A percentile compares a stretch with the other conserved stretches of the same genome.
Evolutionary conservation across 2,113 vertebrate species (phyloP).

Genomic region (Rafetus swinhoei): DNA sequence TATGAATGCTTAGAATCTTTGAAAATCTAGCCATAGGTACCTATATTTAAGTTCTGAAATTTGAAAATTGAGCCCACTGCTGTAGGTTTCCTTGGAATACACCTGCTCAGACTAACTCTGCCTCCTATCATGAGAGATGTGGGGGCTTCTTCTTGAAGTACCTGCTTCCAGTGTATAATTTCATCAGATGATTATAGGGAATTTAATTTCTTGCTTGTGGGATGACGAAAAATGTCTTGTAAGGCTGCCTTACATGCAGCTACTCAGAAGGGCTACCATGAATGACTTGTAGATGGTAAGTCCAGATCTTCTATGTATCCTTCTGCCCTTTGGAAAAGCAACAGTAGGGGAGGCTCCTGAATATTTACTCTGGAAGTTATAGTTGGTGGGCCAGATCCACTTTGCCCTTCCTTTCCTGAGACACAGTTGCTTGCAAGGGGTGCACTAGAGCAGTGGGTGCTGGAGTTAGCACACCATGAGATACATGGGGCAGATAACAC

Average conservation of each 20-base stretch:
- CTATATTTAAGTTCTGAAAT: not conserved
- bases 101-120: not conserved
- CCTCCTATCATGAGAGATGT: not conserved
- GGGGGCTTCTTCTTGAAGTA: not conserved
- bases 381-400: not conserved
- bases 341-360: not conserved
- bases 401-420: not conserved
- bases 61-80: not conserved
- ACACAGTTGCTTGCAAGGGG: not conserved
- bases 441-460: not conserved
- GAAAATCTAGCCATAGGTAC: not conserved
- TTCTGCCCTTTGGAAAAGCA: not conserved
- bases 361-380: not conserved
- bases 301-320: not conserved
- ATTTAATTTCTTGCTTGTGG: not conserved
- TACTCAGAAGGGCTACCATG: not conserved
- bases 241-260: not conserved
- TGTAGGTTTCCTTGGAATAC: not conserved
- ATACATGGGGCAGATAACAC: not conserved
- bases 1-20: not conserved
- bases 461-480: not conserved
- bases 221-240: not conserved
- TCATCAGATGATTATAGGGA: not conserved
- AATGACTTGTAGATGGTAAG: not conserved
- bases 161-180: not conserved